Percentiles rank a stretch among this genome's conserved stretches.
Conservation (phyloP, 2,113 vertebrate genomes). For the Lamprotornis superbus region DNA sequence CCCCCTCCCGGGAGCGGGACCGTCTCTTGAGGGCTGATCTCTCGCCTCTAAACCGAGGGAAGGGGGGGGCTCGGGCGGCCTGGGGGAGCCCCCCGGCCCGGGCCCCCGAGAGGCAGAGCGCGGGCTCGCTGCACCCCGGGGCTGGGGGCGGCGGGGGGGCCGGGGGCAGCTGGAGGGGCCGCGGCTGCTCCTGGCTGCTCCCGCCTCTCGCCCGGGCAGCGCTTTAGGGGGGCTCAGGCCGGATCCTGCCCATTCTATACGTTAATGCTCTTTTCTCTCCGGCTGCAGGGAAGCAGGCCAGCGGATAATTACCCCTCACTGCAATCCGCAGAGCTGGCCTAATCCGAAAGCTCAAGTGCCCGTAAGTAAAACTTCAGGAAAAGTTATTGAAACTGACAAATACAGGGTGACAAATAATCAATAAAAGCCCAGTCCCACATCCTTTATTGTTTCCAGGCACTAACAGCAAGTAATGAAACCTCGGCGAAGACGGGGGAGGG, state of each 20-base stretch:
- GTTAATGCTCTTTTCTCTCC: slow-evolving; percentile 28
- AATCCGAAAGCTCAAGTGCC: slow-evolving; percentile 69
- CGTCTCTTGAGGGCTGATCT: background rate
- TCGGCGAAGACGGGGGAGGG: background rate
- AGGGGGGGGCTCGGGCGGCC: too few relatives aligned
- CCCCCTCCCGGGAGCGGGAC: background rate
- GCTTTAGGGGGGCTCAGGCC: background rate
- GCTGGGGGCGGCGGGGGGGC: background rate
- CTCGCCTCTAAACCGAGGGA: background rate
- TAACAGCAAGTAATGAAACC: slow-evolving; percentile 61
- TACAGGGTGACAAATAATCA: slow-evolving; percentile 76
- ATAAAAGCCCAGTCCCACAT: slow-evolving; percentile 54
- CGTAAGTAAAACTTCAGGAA: slow-evolving; percentile 64
- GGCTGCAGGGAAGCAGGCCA: slow-evolving; percentile 42
- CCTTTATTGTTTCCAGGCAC: slow-evolving; percentile 51
- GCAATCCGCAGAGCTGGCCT: slow-evolving; percentile 44
- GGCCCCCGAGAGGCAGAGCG: background rate
- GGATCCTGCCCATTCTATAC: slow-evolving; percentile 18
- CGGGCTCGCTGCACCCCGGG: background rate
- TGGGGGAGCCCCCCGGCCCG: background rate
- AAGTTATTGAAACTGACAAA: slow-evolving; percentile 73
- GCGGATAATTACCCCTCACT: slow-evolving; percentile 44
- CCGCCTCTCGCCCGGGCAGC: background rate
- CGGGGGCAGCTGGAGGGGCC: background rate
- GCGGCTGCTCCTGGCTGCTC: background rate